Conservation (phyloP, 2,888 invertebrate genomes). For the Artemia sinica region DNA sequence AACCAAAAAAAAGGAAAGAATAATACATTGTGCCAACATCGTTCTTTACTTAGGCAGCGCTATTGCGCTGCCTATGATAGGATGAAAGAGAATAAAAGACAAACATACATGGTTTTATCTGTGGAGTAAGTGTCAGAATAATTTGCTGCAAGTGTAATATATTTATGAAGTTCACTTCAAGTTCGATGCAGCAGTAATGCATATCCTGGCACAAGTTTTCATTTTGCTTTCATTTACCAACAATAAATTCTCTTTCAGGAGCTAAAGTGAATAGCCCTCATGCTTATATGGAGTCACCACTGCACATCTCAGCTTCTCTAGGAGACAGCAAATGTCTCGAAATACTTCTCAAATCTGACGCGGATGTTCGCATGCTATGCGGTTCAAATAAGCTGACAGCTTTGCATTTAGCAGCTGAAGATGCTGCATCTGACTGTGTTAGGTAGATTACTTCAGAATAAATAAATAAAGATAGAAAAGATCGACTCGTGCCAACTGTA, state of each 20-base stretch:
- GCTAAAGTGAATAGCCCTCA: constrained; percentile 34
- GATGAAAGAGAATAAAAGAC: too few species aligned
- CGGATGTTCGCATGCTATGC: constrained; percentile 56
- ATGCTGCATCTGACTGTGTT: constrained; percentile 61
- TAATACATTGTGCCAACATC: too few species aligned
- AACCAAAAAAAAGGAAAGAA: too few species aligned
- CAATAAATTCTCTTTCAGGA: neutral
- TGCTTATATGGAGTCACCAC: constrained; percentile 60
- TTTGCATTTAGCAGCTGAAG: constrained; percentile 69
- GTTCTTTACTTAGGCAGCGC: too few species aligned
- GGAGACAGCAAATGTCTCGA: constrained; percentile 51
- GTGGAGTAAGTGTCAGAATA: too few species aligned
- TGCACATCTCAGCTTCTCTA: constrained; percentile 59
- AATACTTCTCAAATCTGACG: constrained; percentile 55
- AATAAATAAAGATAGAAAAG: too few species aligned
- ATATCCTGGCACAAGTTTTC: neutral
- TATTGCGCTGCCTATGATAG: too few species aligned
- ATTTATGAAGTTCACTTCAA: too few species aligned
- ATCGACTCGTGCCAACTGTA: too few species aligned
- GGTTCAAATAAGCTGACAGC: constrained; percentile 51
- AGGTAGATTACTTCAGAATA: neutral
- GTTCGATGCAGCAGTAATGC: too few species aligned
- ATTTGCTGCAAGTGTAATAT: too few species aligned
- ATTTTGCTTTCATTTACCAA: neutral
- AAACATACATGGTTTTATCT: too few species aligned